Base-by-base conservation (phyloP, 2,113 vertebrate species). In the Melospiza melodia region DNA sequence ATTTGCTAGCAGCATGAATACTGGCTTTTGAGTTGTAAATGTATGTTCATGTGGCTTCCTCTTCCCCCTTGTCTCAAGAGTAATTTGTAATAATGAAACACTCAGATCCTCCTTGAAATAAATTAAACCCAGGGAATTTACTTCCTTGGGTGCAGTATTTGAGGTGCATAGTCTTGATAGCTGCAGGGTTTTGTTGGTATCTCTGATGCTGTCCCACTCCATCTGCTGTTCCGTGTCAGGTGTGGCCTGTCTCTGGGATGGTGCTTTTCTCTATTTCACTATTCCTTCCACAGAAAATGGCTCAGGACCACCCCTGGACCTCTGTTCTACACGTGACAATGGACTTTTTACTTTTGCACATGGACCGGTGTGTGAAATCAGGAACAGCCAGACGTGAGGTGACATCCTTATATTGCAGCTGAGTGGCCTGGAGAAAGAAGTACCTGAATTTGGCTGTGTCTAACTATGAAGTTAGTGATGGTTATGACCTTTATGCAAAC, bases 321-420 rank as follows among this genome's bases (percentile, higher is more conserved):
- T 73, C 41, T 69, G 14, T 12, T 33, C 27, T 89, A 2, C 19
- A 46, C 24, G 3, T 58, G n/a, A 48, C 23, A 0, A 1, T 13
- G 37, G 22, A 46, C 24, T 35, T 88, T 51, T 37, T 57, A 17
- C 12, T 68, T 80, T 37, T 65, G 6, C 17, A 54, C 11, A 19
- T 12, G 13, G 15, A 63, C 33, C 1, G 0, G 23, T 39, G 23
- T 52, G 33, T 58, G 25, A 59, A 77, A 72, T 27, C 0, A 1
- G 20, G 31, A 81, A 59, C 5, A 12, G 23, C 6, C 39, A 78
- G 43, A 51, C 3, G 2, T 44, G 33, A 63, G 24, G 33, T 17
- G 23, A 7, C 7, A 48, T 75, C 30, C 13, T 55, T 43, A 5
- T 15, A 2, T 33, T 4, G 1, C 35, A 52, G 7, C 14, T 59